phyloP scores from a whole-genome alignment of 2,113 vertebrate genomes.

The Mus pahari region DNA sequence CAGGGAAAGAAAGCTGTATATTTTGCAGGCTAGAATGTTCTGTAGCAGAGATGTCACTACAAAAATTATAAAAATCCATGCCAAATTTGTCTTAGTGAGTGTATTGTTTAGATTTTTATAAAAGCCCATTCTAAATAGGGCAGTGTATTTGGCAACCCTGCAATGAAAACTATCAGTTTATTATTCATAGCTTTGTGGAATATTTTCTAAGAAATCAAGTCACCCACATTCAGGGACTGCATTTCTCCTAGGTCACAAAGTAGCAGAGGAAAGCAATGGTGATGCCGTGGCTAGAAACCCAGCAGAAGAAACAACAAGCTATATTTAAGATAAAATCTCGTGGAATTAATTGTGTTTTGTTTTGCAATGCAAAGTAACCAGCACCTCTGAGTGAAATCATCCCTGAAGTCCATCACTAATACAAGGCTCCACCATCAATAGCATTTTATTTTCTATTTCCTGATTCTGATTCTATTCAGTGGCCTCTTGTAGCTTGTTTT shows the following conservation, averaged over 20 bases:
- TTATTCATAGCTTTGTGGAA: conserved; percentile 52
- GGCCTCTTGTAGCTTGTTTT: background rate
- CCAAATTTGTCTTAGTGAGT: conserved; percentile 46
- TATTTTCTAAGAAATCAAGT: conserved; percentile 51
- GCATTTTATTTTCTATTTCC: background rate
- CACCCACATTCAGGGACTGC: background rate
- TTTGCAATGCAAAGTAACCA: conserved; percentile 1
- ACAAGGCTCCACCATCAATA: background rate
- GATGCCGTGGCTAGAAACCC: conserved; percentile 18
- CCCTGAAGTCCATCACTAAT: background rate
- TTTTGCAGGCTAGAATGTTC: conserved; percentile 56
- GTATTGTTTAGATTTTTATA: conserved; percentile 58
- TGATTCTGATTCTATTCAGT: background rate
- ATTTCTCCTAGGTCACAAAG: conserved; percentile 14
- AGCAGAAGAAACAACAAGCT: conserved; percentile 32
- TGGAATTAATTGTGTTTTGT: conserved; percentile 8
- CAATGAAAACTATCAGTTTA: conserved; percentile 68
- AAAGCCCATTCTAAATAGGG: conserved; percentile 41
- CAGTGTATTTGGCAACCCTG: conserved; percentile 38
- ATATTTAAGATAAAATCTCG: conserved; percentile 9
- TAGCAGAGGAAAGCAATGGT: conserved; percentile 46
- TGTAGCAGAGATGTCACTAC: conserved; percentile 55
- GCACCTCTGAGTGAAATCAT: background rate
- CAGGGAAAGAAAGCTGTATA: conserved; percentile 36
- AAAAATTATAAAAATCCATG: conserved; percentile 61